Conservation (phyloP, 1,140 invertebrate species). For the Linepithema humile region DNA sequence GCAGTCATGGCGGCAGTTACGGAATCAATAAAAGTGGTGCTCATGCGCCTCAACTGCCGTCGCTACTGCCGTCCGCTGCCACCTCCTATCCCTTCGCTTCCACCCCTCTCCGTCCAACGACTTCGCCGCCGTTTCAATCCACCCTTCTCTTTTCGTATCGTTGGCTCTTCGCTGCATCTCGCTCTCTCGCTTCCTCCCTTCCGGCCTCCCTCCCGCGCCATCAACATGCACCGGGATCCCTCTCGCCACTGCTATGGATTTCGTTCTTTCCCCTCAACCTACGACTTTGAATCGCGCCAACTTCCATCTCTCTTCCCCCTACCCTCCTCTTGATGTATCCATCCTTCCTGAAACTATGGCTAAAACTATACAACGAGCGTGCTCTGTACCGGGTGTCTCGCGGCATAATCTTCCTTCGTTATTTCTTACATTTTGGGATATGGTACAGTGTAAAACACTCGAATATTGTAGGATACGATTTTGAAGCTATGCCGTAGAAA, state of each 20-base stretch:
- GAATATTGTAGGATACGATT: slow-evolving; percentile 10
- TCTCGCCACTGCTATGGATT: slow-evolving; percentile 60
- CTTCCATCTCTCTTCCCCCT: slow-evolving; percentile 67
- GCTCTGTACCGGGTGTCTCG: slow-evolving; percentile 76
- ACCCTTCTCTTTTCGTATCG: slow-evolving; percentile 19
- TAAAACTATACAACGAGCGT: slow-evolving; percentile 81
- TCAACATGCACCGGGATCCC: slow-evolving; percentile 27
- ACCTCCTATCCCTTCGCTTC: slow-evolving; percentile 62
- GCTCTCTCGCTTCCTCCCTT: slow-evolving; percentile 42
- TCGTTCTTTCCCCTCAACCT: slow-evolving; percentile 52
- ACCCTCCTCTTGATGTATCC: slow-evolving; percentile 64
- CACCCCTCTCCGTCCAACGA: slow-evolving; percentile 67
- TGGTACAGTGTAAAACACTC: neutral
- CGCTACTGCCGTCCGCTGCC: slow-evolving; percentile 78
- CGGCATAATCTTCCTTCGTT: slow-evolving; percentile 37
- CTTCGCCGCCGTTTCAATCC: slow-evolving; percentile 50
- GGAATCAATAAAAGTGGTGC: slow-evolving; percentile 85
- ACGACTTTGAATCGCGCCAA: slow-evolving; percentile 80
- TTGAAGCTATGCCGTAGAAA: neutral
- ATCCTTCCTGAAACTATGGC: slow-evolving; percentile 79
- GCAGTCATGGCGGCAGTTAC: slow-evolving; percentile 85
- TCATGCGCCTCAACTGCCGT: slow-evolving; percentile 84
- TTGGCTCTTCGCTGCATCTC: slow-evolving; percentile 18
- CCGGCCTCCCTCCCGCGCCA: neutral
- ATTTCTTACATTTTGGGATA: slow-evolving; percentile 24